Percentiles rank a stretch among this genome's conserved stretches.
Evolutionary conservation across 1,140 invertebrate genomes (phyloP).

Genomic region (Pachypeltis micranthus): DNA sequence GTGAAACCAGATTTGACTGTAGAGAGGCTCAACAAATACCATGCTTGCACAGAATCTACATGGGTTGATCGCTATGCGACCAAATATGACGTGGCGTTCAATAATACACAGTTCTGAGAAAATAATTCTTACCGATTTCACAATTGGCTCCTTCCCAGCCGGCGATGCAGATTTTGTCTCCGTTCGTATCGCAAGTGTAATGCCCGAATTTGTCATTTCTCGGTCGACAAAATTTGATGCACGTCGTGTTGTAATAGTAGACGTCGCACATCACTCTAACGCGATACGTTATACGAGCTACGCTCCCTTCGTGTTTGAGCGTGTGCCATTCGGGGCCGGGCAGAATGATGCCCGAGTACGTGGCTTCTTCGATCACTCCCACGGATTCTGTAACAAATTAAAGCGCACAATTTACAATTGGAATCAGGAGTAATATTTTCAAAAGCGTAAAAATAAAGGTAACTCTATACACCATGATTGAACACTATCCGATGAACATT

Average conservation of each 20-base stretch:
- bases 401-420: no score
- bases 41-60: no score
- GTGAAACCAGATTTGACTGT: no score
- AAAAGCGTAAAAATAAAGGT: no score
- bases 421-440: no score
- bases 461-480: no score
- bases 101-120: conserved; percentile 17
- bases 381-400: conserved; percentile 25
- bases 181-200: conserved; percentile 76
- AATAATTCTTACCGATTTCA: conserved; percentile 74
- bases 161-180: conserved; percentile 79
- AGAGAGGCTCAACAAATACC: no score
- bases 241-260: conserved; percentile 90
- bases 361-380: conserved; percentile 71
- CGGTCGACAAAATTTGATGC: conserved; percentile 82
- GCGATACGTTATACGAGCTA: conserved; percentile 67
- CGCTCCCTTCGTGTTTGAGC: conserved; percentile 61
- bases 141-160: conserved; percentile 91
- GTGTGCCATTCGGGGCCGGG: conserved; percentile 84
- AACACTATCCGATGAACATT: no score
- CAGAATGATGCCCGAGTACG: conserved; percentile 78
- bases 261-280: conserved; percentile 80
- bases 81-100: no score
- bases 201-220: conserved; percentile 89
- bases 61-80: no score